phyloP scores from a whole-genome alignment of 2,113 vertebrate species.

The Nettapus auritus region DNA sequence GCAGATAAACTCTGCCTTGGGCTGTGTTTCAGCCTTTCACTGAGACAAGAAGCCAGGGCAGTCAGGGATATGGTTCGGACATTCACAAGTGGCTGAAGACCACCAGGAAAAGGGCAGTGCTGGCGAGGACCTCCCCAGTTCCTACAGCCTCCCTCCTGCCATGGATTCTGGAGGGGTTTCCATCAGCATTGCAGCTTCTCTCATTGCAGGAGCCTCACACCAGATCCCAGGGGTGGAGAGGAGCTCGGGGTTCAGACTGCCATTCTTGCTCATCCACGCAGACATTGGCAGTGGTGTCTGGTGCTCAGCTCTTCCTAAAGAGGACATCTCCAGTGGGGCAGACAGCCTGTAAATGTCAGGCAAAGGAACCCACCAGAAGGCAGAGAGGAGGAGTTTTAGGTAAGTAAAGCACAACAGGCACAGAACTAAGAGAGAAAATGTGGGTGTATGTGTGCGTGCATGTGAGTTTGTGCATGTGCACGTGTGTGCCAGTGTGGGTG shows the following conservation, averaged over 20 bases:
- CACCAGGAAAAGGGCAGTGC: background rate
- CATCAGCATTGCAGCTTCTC: background rate
- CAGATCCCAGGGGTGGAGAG: background rate
- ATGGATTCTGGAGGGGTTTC: background rate
- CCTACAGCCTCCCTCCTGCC: background rate
- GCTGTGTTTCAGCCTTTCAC: background rate
- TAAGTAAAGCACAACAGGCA: background rate
- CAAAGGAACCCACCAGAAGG: background rate
- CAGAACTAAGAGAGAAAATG: background rate
- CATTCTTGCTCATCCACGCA: background rate
- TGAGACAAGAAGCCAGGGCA: background rate
- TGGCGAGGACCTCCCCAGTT: background rate
- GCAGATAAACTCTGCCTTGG: background rate
- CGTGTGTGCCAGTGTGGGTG: background rate
- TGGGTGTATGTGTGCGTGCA: background rate
- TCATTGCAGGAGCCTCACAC: background rate
- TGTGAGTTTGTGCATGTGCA: too few species aligned
- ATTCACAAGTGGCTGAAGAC: background rate
- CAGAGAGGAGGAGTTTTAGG: background rate
- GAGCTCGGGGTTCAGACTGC: background rate
- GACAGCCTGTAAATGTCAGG: fast-evolving
- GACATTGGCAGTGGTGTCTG: background rate
- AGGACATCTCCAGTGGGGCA: background rate
- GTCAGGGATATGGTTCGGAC: background rate
- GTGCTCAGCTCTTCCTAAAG: background rate